Evolutionary conservation across 2,888 invertebrate genomes (phyloP).

Genomic region (Parnassius apollo): DNA sequence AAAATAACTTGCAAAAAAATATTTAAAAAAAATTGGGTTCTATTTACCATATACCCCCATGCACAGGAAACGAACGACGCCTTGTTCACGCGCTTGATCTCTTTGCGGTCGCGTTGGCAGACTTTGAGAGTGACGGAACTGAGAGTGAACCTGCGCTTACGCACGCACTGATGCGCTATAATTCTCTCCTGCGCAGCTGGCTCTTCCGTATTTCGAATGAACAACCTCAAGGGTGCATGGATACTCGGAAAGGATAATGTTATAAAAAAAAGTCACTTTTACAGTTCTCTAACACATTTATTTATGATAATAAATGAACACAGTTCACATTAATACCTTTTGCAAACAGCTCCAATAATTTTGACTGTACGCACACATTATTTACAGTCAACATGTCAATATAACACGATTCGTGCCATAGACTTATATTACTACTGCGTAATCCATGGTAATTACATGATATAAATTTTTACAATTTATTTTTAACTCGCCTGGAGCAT

Average conservation of each 20-base stretch:
- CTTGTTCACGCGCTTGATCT: no score
- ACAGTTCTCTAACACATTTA: constrained; percentile 67
- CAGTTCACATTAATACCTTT: constrained; percentile 64
- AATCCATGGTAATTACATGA: constrained; percentile 25
- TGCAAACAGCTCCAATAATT: constrained; percentile 41
- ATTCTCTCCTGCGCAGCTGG: no score
- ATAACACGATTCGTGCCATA: constrained; percentile 18
- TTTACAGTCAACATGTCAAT: constrained; percentile 27
- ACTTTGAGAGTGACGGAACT: no score
- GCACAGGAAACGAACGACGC: no score
- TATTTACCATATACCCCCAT: no score
- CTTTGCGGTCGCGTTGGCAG: no score
- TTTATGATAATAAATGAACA: constrained; percentile 68
- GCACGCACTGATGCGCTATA: no score
- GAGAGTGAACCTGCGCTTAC: no score
- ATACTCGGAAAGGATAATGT: neutral
- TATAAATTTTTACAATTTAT: constrained; percentile 13
- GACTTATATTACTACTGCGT: constrained; percentile 9
- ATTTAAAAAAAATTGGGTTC: no score
- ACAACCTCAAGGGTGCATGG: no score
- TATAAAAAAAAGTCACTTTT: neutral
- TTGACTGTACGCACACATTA: constrained; percentile 25
- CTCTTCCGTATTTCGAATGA: no score
- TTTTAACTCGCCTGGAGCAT: constrained; percentile 67
- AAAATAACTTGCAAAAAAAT: no score